Evolutionary conservation across 2,888 invertebrate genomes (phyloP), one percentile per base, ranked within the genome.

Genomic region (Plutella xylostella): DNA sequence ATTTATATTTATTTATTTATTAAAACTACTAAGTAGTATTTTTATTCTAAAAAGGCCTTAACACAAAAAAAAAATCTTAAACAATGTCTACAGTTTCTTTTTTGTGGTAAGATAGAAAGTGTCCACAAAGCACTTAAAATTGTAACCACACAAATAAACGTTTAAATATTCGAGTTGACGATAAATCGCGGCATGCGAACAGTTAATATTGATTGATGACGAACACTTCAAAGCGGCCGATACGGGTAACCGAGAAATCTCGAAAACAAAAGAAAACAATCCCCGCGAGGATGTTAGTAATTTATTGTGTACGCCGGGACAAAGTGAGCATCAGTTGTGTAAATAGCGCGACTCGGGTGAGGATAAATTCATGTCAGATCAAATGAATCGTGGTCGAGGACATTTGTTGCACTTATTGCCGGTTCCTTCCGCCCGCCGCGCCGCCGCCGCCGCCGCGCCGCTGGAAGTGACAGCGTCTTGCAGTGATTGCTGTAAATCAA

Each of bases 311-410:
- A 82, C 80, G 82, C 79, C 76, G 76, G 72, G 80, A 78, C 79
- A 76, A 75, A 73, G 73, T 73, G 80, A 75, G 68, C 77, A 69
- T 67, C 68, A 72, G 70, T n/a, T 64, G 73, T 63, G 72, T 74
- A 78, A 80, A 80, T 79, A 82, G 80, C 76, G 75, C 73, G 73
- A 71, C 53, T 60, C 58, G 65, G 62, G 71, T 68, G 72, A 63
- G 75, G 76, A 82, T 83, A 83, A 79, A 83, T 83, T 82, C 70
- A 77, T 79, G 80, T 80, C 83, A 82, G 76, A 80, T 82, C 82
- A 83, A 83, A 83, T 82, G 82, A 72, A 73, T 72, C 78, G 78
- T 70, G 71, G 65, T 58, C 61, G 56, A 54, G 55, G 57, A 67
- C 70, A 70, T 75, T 77, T 78, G 72, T 79, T 82, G 77, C 73